Conservation (phyloP, 2,797 vertebrate species). For the Clarias platycephalus region DNA sequence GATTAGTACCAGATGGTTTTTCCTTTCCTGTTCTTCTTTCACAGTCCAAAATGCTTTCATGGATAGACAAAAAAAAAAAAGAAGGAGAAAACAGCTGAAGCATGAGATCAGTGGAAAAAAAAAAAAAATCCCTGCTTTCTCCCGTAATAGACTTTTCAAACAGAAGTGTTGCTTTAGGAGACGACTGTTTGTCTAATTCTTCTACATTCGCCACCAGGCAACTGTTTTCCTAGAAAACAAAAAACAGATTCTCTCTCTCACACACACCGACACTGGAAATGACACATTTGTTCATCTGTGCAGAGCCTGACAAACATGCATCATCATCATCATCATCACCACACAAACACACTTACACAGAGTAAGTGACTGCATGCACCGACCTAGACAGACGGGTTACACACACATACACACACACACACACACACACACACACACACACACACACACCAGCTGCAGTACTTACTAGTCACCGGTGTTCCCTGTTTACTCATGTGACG, state of each 20-base stretch:
- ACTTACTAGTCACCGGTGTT: not conserved
- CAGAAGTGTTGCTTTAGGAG: conserved; percentile 37
- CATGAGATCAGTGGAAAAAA: conserved; percentile 63
- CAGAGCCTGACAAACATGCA: not conserved
- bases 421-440: too few species aligned
- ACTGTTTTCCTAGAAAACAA: conserved; percentile 38
- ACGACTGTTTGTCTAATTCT: conserved; percentile 27
- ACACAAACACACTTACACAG: not conserved
- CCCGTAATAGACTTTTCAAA: conserved; percentile 50
- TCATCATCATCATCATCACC: not conserved
- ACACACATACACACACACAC: not conserved
- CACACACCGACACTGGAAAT: not conserved
- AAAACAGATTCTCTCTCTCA: not conserved
- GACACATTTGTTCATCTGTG: not conserved
- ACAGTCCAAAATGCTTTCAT: conserved; percentile 61
- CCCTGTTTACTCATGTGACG: not conserved
- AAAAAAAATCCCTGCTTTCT: conserved; percentile 10
- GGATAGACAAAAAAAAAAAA: conserved; percentile 27
- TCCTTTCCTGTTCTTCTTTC: conserved; percentile 62
- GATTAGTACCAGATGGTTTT: conserved; percentile 56
- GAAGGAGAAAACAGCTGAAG: conserved; percentile 34
- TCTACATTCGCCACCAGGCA: conserved; percentile 26
- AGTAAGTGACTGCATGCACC: conserved; percentile 8
- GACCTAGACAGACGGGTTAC: not conserved
- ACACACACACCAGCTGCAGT: not conserved